Base-by-base conservation (phyloP, 1,140 invertebrate species). In the Hycleus cichorii region DNA sequence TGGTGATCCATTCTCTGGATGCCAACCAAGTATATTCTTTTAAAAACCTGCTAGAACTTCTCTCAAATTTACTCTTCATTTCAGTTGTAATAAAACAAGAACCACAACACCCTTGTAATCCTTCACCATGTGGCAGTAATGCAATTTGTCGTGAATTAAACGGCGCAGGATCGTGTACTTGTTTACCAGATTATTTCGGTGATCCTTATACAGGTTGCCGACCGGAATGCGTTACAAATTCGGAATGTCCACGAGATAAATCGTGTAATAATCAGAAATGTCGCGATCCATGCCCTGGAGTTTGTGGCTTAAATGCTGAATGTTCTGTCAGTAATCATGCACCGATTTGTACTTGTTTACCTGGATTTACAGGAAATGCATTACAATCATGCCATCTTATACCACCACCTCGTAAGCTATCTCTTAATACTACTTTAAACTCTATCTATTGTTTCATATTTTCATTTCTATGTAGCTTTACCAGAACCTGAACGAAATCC, bases 111-210 rank as follows among this genome's bases (percentile, higher is more conserved):
- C 79, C 79, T 11, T 82, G 80, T 64, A 79, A 78, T 62, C 84
- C 82, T 72, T 72, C 80, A 45, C 90, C 89, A 9, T 92, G 89
- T 73, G 89, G 89, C n/a, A 77, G 83, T 3, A 92, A 91, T 74
- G 87, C 89, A 18, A 63, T 86, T 47, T 93, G 90, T 73, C 85
- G 86, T 74, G 88, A 90, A 76, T 77, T 82, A 49, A 80, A 84
- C 67, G 81, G 80, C 55, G 79, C 81, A 57, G 85, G 84, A 32
- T 84, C 85, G 46, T 89, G 87, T 72, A 80, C 83, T 47, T 89
- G 87, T 73, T 69, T 84, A 52, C 75, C 80, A 59, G 83, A 85
- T 59, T 88, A 83, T 73, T 83, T 83, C 64, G 86, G 87, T 5
- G 83, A 85, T 71, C 85, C 86, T 10, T 86, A 87, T 59, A 72